These are phyloP conservation scores for Pterois miles DNA, from an alignment of 2,797 vertebrate genomes.

Conservation along the genomic window DNA sequence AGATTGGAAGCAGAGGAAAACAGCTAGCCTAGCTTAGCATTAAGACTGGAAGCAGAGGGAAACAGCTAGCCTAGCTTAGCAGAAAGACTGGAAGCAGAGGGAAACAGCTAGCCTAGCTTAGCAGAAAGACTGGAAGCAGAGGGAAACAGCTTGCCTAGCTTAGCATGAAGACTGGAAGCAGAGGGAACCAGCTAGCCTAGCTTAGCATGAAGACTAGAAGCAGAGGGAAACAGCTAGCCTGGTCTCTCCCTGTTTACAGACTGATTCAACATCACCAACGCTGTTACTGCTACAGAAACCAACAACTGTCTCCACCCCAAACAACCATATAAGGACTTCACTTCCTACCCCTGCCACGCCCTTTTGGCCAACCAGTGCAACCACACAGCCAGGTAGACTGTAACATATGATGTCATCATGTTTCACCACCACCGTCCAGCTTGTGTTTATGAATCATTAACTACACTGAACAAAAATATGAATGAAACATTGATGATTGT, in stretches of 20 bases:
- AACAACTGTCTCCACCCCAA: constrained; percentile 46
- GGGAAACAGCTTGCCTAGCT: background rate
- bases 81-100: too few species aligned
- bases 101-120: too few species aligned
- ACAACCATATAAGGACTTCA: constrained; percentile 14
- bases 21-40: too few species aligned
- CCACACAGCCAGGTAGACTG: constrained; percentile 58
- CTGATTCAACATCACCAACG: constrained; percentile 45
- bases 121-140: too few species aligned
- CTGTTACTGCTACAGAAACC: constrained; percentile 10
- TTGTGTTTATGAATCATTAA: background rate
- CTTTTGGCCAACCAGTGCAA: constrained; percentile 2
- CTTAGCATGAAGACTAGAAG: background rate
- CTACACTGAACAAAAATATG: too few species aligned
- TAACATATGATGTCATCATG: background rate
- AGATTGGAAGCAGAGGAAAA: too few species aligned
- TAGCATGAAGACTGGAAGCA: background rate
- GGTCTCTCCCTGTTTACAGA: constrained; percentile 27
- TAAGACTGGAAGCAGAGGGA: too few species aligned
- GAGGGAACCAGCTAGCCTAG: background rate
- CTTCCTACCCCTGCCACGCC: constrained; percentile 25
- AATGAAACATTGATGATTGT: too few species aligned
- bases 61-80: too few species aligned
- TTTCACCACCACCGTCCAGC: too few species aligned
- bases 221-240: background rate